Percentiles rank a stretch among this genome's conserved stretches.
phyloP scores from a whole-genome alignment of 2,888 invertebrate genomes.

The Hipparchia sbordonii region DNA sequence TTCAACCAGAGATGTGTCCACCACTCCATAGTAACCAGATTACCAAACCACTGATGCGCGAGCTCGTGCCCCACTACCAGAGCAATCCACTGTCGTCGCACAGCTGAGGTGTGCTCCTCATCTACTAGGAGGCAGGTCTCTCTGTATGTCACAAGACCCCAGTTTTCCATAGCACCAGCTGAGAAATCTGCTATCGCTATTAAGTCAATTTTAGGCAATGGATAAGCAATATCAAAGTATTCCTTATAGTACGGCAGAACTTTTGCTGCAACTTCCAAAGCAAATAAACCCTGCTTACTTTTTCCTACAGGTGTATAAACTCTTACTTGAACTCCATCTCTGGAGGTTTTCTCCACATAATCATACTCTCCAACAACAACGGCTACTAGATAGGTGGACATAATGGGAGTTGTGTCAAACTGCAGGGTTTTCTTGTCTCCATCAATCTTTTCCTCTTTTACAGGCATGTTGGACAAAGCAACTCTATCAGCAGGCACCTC shows the following conservation, averaged over 20 bases:
- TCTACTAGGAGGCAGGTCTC: constrained; percentile 96
- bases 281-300: constrained; percentile 95
- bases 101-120: constrained; percentile 93
- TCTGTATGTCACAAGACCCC: constrained; percentile 97
- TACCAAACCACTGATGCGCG: constrained; percentile 99
- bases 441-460: constrained; percentile 72
- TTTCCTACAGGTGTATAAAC: constrained; percentile 95
- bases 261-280: constrained; percentile 95
- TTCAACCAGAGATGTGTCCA: constrained; percentile 99
- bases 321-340: constrained; percentile 91
- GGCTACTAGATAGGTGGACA: constrained; percentile 98
- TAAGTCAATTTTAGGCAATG: constrained; percentile 97
- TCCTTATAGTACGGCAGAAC: constrained; percentile 96
- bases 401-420: constrained; percentile 93
- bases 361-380: constrained; percentile 98
- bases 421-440: constrained; percentile 83
- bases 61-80: constrained; percentile 95
- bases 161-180: constrained; percentile 99
- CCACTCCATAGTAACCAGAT: constrained; percentile 99
- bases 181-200: constrained; percentile 98
- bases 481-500: constrained; percentile 91
- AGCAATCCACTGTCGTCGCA: constrained; percentile 92
- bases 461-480: constrained; percentile 96
- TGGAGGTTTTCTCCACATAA: constrained; percentile 92
- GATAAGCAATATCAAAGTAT: constrained; percentile 97